Evolutionary conservation across 1,140 invertebrate species (phyloP), one percentile per base, ranked within the genome.

Genomic region (Samia ricini): DNA sequence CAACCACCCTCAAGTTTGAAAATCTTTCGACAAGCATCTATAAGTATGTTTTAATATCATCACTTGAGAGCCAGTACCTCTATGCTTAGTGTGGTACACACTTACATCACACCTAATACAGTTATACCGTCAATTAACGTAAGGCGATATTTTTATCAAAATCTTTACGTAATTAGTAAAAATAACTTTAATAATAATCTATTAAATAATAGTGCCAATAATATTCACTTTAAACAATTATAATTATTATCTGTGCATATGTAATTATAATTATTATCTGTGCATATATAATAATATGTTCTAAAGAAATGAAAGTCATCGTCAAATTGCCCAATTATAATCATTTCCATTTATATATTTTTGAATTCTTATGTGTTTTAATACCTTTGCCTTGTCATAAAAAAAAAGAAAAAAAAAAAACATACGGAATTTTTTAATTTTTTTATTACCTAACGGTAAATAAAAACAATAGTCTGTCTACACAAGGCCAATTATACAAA

Each of bases 381-480:
- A 55, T 24, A 23, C 52, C 24, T 55, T 55, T 24, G 24, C 52
- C 8, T 24, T 55, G 52, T 55, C 24, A 23, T 55, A 57, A 57
- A 57, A 57, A 7, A 56, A 29, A 57, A 21, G 4, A 19, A 42
- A 29, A 33, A 18, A 57, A 57, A 56, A 36, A 21, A 18, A 33
- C n/a, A 55, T 12, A 24, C 52, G 52, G 52, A 55, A 55, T n/a
- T 23, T 55, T 42, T 51, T 36, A 36, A 57, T 57, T 57, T 36
- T 57, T 57, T 57, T 57, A 36, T 36, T 33, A 57, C 19, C 20
- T 57, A 57, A 57, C 56, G 56, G 56, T 42, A 42, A 26, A 19
- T 29, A 57, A 57, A 57, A 57, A 29, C 24, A 36, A 56, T 56
- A 51, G 21, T 51, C 19, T 21, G 21, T 51, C 19, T 21, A 51